Evolutionary conservation across 2,113 vertebrate genomes (phyloP), one percentile per base, ranked within the genome.

Genomic region (Hemiprocne comata): DNA sequence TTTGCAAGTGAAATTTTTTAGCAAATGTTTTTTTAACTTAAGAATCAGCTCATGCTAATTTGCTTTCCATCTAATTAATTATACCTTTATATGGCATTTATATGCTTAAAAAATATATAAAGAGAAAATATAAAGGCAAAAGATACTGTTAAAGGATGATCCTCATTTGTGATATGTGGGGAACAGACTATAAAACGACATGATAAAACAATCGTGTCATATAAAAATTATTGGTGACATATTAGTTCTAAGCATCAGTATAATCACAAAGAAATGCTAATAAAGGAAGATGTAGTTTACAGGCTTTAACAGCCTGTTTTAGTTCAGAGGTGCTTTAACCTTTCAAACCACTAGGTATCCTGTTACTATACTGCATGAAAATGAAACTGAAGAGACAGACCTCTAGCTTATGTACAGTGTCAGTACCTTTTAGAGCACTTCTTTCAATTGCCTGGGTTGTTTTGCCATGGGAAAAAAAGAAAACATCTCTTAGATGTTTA

Each of bases 1-100:
- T 36, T 96, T 95, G 87, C 67, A 76, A 87, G 71, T 90, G 54
- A 95, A 93, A 75, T 50, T 58, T 71, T 85, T 79, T 33, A 88
- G 33, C 28, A 94, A 94, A 79, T 89, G 3, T 20, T 78, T 81
- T 92, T 73, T 79, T 58, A 93, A 74, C 18, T 70, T 91, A 55
- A 64, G 67, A 92, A 78, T 70, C 61, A 79, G 34, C 33, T 80
- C 58, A 72, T 33, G 28, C 19, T 85, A 79, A 78, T 74, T 91
- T 92, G 36, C 23, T 85, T 95, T 85, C 12, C 31, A 15, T 74
- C 34, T 66, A 60, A 81, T 78, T 74, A 74, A 77, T 77, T 58
- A 8, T 61, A 42, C 16, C 9, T 92, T 87, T 85, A 34, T 61
- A 42, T 79, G 9, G 31, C 48, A 60, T 91, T 93, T 88, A 46